Evolutionary conservation across 2,888 invertebrate genomes (phyloP).

Genomic region (Lycocerus yunnanus): DNA sequence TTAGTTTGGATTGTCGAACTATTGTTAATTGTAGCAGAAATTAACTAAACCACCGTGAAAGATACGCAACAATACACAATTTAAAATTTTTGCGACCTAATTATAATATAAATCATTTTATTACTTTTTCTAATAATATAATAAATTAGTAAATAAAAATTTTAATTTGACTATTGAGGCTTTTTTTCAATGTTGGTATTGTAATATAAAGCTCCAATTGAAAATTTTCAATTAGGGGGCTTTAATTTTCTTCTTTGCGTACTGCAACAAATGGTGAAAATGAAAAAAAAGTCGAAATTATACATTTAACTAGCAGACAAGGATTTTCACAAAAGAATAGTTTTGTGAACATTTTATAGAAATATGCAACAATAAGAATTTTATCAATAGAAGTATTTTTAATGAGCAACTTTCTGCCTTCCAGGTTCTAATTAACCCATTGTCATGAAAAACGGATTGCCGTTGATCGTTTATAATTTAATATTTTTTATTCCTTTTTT

Average conservation of each 20-base stretch:
- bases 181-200: too few relatives aligned
- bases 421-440: background rate
- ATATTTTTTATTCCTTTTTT: background rate
- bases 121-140: background rate
- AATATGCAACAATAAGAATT: background rate
- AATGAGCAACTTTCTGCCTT: background rate
- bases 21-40: conserved; percentile 9
- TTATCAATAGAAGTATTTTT: background rate
- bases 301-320: background rate
- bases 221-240: too few relatives aligned
- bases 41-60: conserved; percentile 16
- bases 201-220: too few relatives aligned
- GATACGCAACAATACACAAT: conserved; percentile 20
- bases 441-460: background rate
- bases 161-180: too few relatives aligned
- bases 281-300: background rate
- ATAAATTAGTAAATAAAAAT: too few relatives aligned
- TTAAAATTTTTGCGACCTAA: conserved; percentile 13
- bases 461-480: background rate
- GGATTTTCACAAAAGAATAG: background rate
- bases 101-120: background rate
- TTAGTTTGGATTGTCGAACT: conserved; percentile 12
- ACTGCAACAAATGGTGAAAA: background rate
- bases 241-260: background rate
- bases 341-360: background rate